Evolutionary conservation across 2,888 invertebrate genomes (phyloP).

Genomic region (Sarcophaga carnaria): DNA sequence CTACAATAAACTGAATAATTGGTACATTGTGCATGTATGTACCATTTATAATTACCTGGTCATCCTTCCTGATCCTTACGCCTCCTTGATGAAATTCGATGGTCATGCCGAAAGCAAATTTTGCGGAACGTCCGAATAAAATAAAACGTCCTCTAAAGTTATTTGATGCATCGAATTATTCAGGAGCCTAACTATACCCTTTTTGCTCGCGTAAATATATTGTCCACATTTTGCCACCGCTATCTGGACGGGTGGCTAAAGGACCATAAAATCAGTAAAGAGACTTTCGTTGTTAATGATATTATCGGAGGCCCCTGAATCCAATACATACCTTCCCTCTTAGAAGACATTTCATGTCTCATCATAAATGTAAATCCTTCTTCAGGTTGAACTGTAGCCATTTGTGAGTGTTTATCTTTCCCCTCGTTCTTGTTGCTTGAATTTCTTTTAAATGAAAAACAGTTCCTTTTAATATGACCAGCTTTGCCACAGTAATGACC

Average conservation of each 20-base stretch:
- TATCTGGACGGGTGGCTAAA: constrained; percentile 57
- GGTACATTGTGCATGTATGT: too few species aligned
- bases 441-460: constrained; percentile 37
- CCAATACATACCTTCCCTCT: constrained; percentile 51
- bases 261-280: constrained; percentile 46
- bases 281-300: constrained; percentile 10
- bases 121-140: too few species aligned
- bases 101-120: not conserved
- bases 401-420: constrained; percentile 59
- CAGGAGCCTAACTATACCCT: too few species aligned
- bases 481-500: constrained; percentile 73
- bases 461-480: constrained; percentile 75
- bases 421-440: not conserved
- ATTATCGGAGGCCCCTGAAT: constrained; percentile 27
- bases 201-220: too few species aligned
- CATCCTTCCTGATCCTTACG: too few species aligned
- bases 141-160: too few species aligned
- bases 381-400: not conserved
- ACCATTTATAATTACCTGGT: too few species aligned
- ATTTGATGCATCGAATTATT: too few species aligned
- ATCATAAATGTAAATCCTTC: constrained; percentile 56
- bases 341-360: constrained; percentile 1
- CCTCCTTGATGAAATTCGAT: not conserved
- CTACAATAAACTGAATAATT: too few species aligned
- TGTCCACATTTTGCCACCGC: too few species aligned